Evolutionary conservation across 1,140 invertebrate genomes (phyloP).

Genomic region (Pantala flavescens): DNA sequence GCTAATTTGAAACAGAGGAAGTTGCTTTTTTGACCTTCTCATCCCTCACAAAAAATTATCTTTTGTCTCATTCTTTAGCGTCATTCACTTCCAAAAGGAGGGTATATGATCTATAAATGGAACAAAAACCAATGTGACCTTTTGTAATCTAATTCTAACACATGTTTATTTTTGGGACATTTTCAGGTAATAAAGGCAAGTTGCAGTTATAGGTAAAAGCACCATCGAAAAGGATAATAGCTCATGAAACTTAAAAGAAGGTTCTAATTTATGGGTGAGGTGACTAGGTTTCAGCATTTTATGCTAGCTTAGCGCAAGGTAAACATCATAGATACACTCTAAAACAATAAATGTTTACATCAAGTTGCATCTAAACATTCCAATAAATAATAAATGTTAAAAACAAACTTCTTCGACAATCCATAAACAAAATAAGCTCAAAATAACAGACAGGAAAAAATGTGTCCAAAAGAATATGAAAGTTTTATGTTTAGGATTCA

Average conservation of each 20-base stretch:
- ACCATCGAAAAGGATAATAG: not conserved
- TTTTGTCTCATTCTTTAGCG: not conserved
- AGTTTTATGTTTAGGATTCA: not conserved
- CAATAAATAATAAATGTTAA: not conserved
- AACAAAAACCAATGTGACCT: not conserved
- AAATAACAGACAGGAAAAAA: not conserved
- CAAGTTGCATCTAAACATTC: conserved; percentile 1
- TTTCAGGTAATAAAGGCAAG: not conserved
- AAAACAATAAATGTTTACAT: not conserved
- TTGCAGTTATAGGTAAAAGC: not conserved
- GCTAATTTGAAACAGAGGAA: too few relatives aligned
- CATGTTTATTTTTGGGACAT: not conserved
- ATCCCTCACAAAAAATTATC: not conserved
- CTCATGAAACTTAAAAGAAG: not conserved
- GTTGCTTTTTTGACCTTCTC: not conserved
- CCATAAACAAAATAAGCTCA: not conserved
- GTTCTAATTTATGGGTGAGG: not conserved
- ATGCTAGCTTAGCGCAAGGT: not conserved
- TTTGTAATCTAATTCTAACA: not conserved
- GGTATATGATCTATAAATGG: not conserved
- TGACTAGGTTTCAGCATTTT: not conserved
- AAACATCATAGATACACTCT: not conserved
- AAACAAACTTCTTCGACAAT: not conserved
- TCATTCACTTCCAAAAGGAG: not conserved
- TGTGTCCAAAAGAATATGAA: not conserved